Evolutionary conservation across 2,888 invertebrate species (phyloP).

Genomic region (Mythimna ferrago): DNA sequence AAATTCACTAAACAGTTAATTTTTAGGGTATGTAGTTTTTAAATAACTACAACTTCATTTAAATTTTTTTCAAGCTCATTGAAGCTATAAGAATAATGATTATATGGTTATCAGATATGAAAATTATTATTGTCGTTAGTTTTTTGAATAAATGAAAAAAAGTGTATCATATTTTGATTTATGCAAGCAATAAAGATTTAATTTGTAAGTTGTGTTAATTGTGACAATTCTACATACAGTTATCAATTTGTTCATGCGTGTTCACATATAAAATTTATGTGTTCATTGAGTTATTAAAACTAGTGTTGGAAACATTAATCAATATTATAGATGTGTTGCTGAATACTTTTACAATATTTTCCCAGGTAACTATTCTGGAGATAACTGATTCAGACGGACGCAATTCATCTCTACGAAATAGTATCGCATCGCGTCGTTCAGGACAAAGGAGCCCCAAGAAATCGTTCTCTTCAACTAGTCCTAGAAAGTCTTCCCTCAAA

Average conservation of each 20-base stretch:
- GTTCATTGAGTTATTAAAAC: not conserved
- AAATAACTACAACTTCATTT: not conserved
- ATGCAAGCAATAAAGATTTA: not conserved
- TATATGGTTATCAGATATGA: not conserved
- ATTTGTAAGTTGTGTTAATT: not conserved
- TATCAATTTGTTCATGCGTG: not conserved
- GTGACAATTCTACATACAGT: not conserved
- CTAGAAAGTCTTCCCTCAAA: slow-evolving; percentile 82
- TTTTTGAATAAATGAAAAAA: not conserved
- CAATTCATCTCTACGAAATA: slow-evolving; percentile 49
- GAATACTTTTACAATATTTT: slow-evolving; percentile 13
- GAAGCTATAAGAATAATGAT: not conserved
- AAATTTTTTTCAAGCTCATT: too few relatives aligned
- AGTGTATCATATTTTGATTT: not conserved
- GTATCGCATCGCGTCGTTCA: slow-evolving; percentile 54
- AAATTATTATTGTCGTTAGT: not conserved
- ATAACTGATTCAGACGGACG: slow-evolving; percentile 67
- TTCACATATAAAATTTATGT: not conserved
- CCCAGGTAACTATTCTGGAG: slow-evolving; percentile 73
- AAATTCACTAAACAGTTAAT: not conserved
- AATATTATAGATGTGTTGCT: not conserved
- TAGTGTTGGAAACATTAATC: too few relatives aligned
- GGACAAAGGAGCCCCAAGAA: slow-evolving; percentile 42
- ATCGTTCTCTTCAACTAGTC: slow-evolving; percentile 66
- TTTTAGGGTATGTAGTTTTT: not conserved